Percentiles rank a stretch among this genome's conserved stretches.
These are phyloP conservation scores for Coenobita brevimanus DNA, from an alignment of 1,140 invertebrate genomes.

Conservation along the genomic window DNA sequence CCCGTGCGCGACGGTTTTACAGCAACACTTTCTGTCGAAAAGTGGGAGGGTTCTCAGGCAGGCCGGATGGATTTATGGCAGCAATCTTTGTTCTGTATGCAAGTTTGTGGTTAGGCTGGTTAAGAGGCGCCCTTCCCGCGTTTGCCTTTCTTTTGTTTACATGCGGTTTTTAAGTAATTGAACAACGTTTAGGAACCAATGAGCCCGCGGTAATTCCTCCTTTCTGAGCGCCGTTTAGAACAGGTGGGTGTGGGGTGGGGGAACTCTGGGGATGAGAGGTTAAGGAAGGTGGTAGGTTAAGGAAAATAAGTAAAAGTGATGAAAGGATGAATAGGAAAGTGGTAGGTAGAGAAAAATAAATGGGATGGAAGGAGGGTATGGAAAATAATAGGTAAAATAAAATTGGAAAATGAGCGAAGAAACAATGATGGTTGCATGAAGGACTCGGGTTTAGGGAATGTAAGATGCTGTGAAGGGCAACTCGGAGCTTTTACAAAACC, in stretches of 20 bases:
- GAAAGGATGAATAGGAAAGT: too few species aligned
- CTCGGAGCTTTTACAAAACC: too few species aligned
- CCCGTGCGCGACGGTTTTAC: not conserved
- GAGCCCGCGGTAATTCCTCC: slow-evolving; percentile 36
- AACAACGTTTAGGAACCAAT: slow-evolving; percentile 48
- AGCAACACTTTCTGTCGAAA: not conserved
- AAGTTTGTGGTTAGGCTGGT: slow-evolving; percentile 34
- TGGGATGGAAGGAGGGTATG: too few species aligned
- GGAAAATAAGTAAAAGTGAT: too few species aligned
- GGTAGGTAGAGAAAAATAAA: too few species aligned
- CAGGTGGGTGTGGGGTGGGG: not conserved
- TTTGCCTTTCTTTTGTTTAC: slow-evolving; percentile 51
- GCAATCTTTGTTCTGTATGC: slow-evolving; percentile 32
- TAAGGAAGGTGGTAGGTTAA: too few species aligned
- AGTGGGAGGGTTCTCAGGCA: not conserved
- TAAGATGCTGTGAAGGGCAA: too few species aligned
- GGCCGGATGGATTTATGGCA: slow-evolving; percentile 16
- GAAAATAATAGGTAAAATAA: too few species aligned
- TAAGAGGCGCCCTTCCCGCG: not conserved
- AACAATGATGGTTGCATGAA: too few species aligned
- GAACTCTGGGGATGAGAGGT: too few species aligned
- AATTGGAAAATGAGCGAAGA: too few species aligned
- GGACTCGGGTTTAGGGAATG: too few species aligned
- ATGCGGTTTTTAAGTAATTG: slow-evolving; percentile 55
- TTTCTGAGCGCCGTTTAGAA: not conserved